phyloP scores from a whole-genome alignment of 2,888 invertebrate genomes.

The Plebejus argus region DNA sequence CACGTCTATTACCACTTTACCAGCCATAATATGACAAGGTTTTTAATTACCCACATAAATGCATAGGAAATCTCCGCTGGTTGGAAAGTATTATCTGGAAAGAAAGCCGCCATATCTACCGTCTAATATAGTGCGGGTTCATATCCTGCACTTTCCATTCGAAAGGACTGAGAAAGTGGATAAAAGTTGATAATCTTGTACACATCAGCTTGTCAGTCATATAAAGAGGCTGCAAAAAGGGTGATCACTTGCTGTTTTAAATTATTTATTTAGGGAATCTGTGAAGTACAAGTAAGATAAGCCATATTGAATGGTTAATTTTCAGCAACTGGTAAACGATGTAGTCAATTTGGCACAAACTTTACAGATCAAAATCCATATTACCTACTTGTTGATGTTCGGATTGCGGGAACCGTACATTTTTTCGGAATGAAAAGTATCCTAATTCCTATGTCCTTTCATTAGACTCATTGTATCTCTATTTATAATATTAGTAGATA shows the following conservation, averaged over 20 bases:
- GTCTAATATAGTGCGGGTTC: constrained; percentile 36
- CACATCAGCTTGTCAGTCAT: background rate
- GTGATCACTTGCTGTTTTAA: background rate
- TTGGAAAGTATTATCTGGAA: constrained; percentile 48
- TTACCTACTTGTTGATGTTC: too few relatives aligned
- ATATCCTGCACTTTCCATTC: constrained; percentile 34
- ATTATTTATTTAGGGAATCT: too few relatives aligned
- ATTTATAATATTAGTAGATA: too few relatives aligned
- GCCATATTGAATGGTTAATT: too few relatives aligned
- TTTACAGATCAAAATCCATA: too few relatives aligned
- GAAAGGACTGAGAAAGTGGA: constrained; percentile 20
- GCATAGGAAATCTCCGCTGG: constrained; percentile 44
- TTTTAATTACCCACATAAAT: constrained; percentile 21
- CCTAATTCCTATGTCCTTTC: too few relatives aligned
- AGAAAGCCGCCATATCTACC: constrained; percentile 43
- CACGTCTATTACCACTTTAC: background rate
- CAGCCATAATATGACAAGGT: constrained; percentile 1
- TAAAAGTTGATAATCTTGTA: constrained; percentile 19
- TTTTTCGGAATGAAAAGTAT: too few relatives aligned
- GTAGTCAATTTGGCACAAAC: too few relatives aligned
- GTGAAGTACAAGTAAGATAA: too few relatives aligned
- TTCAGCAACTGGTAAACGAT: too few relatives aligned
- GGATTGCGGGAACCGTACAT: too few relatives aligned
- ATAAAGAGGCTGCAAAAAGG: background rate
- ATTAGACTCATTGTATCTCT: too few relatives aligned